Evolutionary conservation across 2,888 invertebrate species (phyloP).

Genomic region (Maniola hyperantus): DNA sequence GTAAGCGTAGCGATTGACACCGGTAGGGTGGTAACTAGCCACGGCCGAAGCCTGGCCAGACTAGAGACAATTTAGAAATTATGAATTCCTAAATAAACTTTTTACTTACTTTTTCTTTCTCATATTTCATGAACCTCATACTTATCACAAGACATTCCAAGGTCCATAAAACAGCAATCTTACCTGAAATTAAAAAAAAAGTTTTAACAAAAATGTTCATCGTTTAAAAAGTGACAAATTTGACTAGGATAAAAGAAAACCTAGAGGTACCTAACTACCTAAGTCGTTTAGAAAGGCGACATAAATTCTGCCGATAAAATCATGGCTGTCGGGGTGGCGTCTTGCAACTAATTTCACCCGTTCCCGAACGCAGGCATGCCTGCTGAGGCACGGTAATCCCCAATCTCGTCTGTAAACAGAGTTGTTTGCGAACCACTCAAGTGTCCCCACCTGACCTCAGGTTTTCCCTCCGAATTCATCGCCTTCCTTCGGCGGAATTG

Average conservation of each 20-base stretch:
- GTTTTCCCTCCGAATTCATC: constrained; percentile 42
- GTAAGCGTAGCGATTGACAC: too few species aligned
- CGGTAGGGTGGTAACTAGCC: too few species aligned
- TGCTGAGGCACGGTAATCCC: constrained; percentile 54
- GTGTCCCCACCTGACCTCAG: constrained; percentile 46
- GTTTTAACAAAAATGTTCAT: not conserved
- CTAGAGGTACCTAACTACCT: not conserved
- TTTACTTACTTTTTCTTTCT: not conserved
- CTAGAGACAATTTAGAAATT: not conserved
- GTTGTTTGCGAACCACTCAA: constrained; percentile 55
- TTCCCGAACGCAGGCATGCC: constrained; percentile 35
- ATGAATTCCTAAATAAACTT: not conserved
- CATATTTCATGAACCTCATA: not conserved
- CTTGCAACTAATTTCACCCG: constrained; percentile 37
- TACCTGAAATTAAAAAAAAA: constrained; percentile 5
- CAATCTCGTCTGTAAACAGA: constrained; percentile 61
- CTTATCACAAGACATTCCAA: not conserved
- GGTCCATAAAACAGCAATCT: not conserved
- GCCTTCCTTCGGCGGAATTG: constrained; percentile 42
- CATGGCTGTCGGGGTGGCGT: constrained; percentile 16
- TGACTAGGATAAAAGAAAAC: too few species aligned
- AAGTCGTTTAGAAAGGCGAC: not conserved
- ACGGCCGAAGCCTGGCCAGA: too few species aligned
- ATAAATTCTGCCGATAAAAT: constrained; percentile 31
- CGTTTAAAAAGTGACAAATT: not conserved